Percentiles rank a stretch among this genome's conserved stretches.
Conservation (phyloP, 2,888 invertebrate species). For the Agrochola litura region DNA sequence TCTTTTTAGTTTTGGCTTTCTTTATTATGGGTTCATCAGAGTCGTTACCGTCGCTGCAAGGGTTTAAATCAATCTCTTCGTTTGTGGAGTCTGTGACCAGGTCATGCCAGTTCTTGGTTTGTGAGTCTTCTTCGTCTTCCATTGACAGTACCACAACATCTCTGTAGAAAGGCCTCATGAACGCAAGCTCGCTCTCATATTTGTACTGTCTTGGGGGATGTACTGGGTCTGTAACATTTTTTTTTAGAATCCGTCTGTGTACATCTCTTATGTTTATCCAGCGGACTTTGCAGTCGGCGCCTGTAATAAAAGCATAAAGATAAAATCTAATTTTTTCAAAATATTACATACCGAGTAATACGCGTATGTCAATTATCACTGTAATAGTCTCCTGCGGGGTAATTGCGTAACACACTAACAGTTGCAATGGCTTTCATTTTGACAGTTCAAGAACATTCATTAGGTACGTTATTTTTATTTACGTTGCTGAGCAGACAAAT, state of each 20-base stretch:
- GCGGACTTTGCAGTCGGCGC: slow-evolving; percentile 84
- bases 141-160: slow-evolving; percentile 73
- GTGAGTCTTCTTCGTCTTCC: slow-evolving; percentile 64
- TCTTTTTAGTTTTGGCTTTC: slow-evolving; percentile 50
- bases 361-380: too few species aligned
- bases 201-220: slow-evolving; percentile 78
- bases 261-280: slow-evolving; percentile 88
- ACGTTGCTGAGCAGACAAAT: too few species aligned
- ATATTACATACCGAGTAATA: neutral
- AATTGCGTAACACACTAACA: too few species aligned
- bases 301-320: slow-evolving; percentile 70
- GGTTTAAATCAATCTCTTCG: slow-evolving; percentile 2
- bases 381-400: too few species aligned
- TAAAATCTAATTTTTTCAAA: neutral
- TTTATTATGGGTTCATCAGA: slow-evolving; percentile 70
- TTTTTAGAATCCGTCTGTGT: slow-evolving; percentile 81
- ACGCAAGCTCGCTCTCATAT: slow-evolving; percentile 81
- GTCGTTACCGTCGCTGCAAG: slow-evolving; percentile 71
- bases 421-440: too few species aligned
- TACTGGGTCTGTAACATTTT: slow-evolving; percentile 66
- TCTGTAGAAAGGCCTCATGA: slow-evolving; percentile 83
- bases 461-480: too few species aligned
- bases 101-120: slow-evolving; percentile 52
- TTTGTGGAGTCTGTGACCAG: slow-evolving; percentile 4
- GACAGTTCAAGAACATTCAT: too few species aligned